Conservation (phyloP, 2,113 vertebrate genomes). For the Microcebus jonahi region DNA sequence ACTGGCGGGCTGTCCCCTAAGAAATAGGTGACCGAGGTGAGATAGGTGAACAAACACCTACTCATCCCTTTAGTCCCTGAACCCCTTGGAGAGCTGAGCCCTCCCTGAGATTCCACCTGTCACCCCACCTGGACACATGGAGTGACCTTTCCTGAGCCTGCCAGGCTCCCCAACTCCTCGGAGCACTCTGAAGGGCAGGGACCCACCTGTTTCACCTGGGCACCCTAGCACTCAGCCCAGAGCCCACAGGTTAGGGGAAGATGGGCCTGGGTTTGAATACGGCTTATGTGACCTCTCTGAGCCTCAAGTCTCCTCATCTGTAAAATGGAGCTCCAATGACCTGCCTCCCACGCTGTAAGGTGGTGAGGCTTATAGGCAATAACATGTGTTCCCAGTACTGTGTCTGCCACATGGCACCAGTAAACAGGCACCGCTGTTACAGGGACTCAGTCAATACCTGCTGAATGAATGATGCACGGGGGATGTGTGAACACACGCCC, state of each 20-base stretch:
- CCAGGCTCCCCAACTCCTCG: neutral
- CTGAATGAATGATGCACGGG: neutral
- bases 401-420: neutral
- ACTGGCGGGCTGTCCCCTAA: neutral
- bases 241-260: neutral
- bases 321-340: neutral
- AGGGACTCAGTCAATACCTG: neutral
- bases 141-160: neutral
- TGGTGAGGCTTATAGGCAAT: accelerated
- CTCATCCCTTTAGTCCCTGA: neutral
- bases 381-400: accelerated
- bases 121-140: neutral
- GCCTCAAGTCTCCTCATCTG: neutral
- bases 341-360: neutral
- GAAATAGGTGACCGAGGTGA: neutral
- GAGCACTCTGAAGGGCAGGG: neutral
- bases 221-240: too few relatives aligned
- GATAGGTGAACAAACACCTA: neutral
- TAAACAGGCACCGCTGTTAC: neutral
- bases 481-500: neutral
- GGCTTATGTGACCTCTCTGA: too few relatives aligned
- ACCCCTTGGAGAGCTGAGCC: neutral
- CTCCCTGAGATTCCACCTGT: neutral
- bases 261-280: neutral
- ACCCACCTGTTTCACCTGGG: neutral